phyloP scores from a whole-genome alignment of 2,797 vertebrate genomes.

The Manis pentadactyla region DNA sequence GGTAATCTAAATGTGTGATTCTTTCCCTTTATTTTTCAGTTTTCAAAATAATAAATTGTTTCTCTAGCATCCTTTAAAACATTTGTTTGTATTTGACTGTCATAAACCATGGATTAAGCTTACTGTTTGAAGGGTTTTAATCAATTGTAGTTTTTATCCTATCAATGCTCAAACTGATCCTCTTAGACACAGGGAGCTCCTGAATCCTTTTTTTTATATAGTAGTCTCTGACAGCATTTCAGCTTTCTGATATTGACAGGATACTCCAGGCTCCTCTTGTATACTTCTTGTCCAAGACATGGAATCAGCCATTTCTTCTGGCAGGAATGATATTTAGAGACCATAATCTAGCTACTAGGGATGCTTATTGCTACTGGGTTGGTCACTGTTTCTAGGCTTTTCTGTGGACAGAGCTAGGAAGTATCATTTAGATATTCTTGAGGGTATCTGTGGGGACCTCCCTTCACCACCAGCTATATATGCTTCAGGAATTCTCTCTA shows the following conservation, averaged over 20 bases:
- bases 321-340: slow-evolving; percentile 25
- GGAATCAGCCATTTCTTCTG: background rate
- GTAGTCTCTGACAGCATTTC: background rate
- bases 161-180: background rate
- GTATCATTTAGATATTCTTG: background rate
- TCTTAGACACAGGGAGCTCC: background rate
- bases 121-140: background rate
- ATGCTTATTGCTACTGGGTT: background rate
- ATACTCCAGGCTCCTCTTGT: background rate
- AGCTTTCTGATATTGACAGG: background rate
- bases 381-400: background rate
- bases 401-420: background rate
- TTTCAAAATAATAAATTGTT: slow-evolving; percentile 2
- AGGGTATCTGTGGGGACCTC: background rate
- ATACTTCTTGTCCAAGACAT: background rate
- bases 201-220: background rate
- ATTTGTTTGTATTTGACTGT: background rate
- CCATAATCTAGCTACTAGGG: background rate
- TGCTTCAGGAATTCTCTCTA: background rate
- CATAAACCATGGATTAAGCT: background rate
- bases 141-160: background rate
- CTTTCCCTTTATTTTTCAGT: background rate
- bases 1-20: background rate
- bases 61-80: background rate
- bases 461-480: background rate